Evolutionary conservation across 1,140 invertebrate species (phyloP).

Genomic region (Varroa destructor): DNA sequence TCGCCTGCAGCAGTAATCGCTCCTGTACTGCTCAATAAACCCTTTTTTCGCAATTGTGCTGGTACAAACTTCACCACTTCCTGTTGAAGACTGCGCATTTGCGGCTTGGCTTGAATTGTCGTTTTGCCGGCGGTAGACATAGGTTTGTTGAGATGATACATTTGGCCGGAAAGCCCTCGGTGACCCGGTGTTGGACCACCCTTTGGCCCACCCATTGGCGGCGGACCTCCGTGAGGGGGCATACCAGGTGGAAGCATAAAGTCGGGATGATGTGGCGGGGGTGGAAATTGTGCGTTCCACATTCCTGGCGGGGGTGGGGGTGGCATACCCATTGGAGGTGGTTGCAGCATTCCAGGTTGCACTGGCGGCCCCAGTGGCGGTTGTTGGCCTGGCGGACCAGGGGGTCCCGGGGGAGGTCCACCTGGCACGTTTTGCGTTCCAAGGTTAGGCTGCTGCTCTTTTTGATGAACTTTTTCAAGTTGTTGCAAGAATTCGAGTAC

Average conservation of each 20-base stretch:
- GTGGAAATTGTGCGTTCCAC: slow-evolving; percentile 41
- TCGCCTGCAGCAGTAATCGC: not conserved
- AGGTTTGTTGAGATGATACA: not conserved
- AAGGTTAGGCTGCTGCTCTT: slow-evolving; percentile 39
- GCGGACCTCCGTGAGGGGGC: slow-evolving; percentile 36
- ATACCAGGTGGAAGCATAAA: slow-evolving; percentile 36
- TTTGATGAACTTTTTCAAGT: slow-evolving; percentile 24
- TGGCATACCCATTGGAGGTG: slow-evolving; percentile 38
- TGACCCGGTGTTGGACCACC: not conserved
- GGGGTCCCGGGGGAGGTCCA: slow-evolving; percentile 43
- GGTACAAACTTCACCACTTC: slow-evolving; percentile 91
- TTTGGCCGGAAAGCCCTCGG: slow-evolving; percentile 11
- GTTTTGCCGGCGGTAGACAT: slow-evolving; percentile 43
- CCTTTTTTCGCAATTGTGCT: slow-evolving; percentile 71
- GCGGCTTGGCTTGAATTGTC: slow-evolving; percentile 82
- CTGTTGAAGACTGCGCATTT: slow-evolving; percentile 79
- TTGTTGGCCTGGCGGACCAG: slow-evolving; percentile 44
- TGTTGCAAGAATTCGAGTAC: slow-evolving; percentile 23
- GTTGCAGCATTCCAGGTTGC: slow-evolving; percentile 49
- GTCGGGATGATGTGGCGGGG: slow-evolving; percentile 36
- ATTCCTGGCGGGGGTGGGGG: slow-evolving; percentile 40
- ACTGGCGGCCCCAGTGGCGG: slow-evolving; percentile 50
- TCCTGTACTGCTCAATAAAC: slow-evolving; percentile 37
- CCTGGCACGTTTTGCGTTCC: slow-evolving; percentile 38
- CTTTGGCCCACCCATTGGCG: slow-evolving; percentile 38